phyloP scores from a whole-genome alignment of 1,140 invertebrate species.

The Pseudomyrmex cubaensis region DNA sequence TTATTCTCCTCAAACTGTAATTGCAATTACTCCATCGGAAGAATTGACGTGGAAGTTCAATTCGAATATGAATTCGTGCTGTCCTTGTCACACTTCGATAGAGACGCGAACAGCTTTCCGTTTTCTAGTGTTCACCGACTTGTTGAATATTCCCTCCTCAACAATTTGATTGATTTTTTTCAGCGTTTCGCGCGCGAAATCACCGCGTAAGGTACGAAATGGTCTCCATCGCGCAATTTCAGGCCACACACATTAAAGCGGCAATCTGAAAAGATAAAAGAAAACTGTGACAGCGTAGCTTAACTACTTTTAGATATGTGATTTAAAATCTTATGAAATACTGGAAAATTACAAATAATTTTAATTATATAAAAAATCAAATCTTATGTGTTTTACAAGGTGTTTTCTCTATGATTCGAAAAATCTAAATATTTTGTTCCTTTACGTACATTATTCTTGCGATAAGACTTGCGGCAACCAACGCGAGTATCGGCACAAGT shows the following conservation, averaged over 20 bases:
- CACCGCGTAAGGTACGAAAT: constrained; percentile 10
- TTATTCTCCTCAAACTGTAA: background rate
- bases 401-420: background rate
- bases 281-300: background rate
- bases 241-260: constrained; percentile 9
- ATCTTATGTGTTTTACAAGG: background rate
- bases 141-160: background rate
- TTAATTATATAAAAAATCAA: background rate
- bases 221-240: background rate
- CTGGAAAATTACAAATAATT: background rate
- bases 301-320: background rate
- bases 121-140: background rate
- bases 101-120: constrained; percentile 1
- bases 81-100: background rate
- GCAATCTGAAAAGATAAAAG: constrained; percentile 29
- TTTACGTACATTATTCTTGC: constrained; percentile 21
- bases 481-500: constrained; percentile 9
- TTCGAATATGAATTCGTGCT: background rate
- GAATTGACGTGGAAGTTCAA: background rate
- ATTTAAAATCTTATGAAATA: constrained; percentile 11
- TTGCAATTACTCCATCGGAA: constrained; percentile 11
- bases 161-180: constrained; percentile 23
- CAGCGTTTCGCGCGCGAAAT: constrained; percentile 17
- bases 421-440: constrained; percentile 13
- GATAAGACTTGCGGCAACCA: background rate